Conservation (phyloP, 2,888 invertebrate species). For the Xanthia togata region DNA sequence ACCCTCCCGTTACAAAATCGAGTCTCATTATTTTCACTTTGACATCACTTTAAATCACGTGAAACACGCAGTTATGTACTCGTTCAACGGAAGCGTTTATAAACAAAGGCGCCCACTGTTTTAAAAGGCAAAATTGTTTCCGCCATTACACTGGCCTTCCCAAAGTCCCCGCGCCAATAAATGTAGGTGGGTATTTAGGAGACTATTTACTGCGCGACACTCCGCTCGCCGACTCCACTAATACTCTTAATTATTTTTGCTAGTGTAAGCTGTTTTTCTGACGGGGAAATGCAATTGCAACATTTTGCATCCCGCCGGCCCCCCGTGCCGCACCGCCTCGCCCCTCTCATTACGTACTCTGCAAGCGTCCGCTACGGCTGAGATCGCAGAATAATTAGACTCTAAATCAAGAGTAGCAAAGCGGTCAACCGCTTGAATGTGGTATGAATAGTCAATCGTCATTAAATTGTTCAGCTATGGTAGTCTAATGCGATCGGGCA, state of each 20-base stretch:
- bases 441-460: slow-evolving; percentile 90
- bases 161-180: slow-evolving; percentile 85
- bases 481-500: slow-evolving; percentile 85
- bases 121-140: slow-evolving; percentile 88
- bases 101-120: slow-evolving; percentile 81
- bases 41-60: slow-evolving; percentile 64
- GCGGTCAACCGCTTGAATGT: slow-evolving; percentile 89
- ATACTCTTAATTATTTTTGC: slow-evolving; percentile 90
- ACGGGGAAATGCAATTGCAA: slow-evolving; percentile 88
- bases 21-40: slow-evolving; percentile 64
- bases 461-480: slow-evolving; percentile 90
- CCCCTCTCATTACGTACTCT: slow-evolving; percentile 86
- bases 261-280: slow-evolving; percentile 90
- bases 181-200: slow-evolving; percentile 89
- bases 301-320: slow-evolving; percentile 85
- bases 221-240: slow-evolving; percentile 86
- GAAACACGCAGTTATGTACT: slow-evolving; percentile 63
- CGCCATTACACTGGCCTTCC: slow-evolving; percentile 84
- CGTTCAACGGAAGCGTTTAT: slow-evolving; percentile 71
- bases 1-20: slow-evolving; percentile 55
- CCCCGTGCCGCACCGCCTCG: slow-evolving; percentile 65
- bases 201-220: slow-evolving; percentile 88
- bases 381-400: slow-evolving; percentile 89
- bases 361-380: slow-evolving; percentile 84
- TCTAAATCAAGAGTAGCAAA: slow-evolving; percentile 89